Evolutionary conservation across 2,113 vertebrate genomes (phyloP).

Genomic region (Psettodes erumei): DNA sequence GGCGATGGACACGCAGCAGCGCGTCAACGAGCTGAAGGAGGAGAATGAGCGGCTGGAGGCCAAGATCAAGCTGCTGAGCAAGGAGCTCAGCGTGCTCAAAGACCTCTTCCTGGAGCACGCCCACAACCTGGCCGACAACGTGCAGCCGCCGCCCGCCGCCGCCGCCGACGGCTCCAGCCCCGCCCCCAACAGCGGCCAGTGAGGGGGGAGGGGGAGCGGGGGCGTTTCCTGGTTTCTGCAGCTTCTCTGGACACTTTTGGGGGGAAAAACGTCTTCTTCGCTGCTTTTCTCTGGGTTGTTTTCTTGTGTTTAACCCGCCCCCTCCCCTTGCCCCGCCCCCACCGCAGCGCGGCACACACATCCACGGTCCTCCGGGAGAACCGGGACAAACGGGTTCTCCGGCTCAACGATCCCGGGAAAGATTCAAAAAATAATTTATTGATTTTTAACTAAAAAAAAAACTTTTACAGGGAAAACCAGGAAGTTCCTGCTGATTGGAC

Average conservation of each 20-base stretch:
- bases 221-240: slow-evolving; percentile 16
- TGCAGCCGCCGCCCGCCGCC: slow-evolving; percentile 84
- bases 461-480: slow-evolving; percentile 12
- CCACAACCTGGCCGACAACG: slow-evolving; percentile 95
- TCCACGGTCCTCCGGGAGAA: background rate
- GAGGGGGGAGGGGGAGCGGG: slow-evolving; percentile 41
- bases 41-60: slow-evolving; percentile 98
- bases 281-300: slow-evolving; percentile 1
- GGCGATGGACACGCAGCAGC: slow-evolving; percentile 94
- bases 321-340: too few species aligned
- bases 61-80: slow-evolving; percentile 97
- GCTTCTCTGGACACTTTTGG: slow-evolving; percentile 26
- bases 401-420: too few species aligned
- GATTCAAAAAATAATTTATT: background rate
- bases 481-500: background rate
- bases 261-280: slow-evolving; percentile 31
- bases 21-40: slow-evolving; percentile 97
- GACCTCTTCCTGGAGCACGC: slow-evolving; percentile 99
- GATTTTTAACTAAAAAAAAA: background rate
- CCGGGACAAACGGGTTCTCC: background rate
- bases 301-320: background rate
- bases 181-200: slow-evolving; percentile 73
- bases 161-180: slow-evolving; percentile 74
- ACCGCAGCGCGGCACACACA: too few species aligned
- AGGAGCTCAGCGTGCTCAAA: slow-evolving; percentile 97